Conservation (phyloP, 2,113 vertebrate genomes). For the Hydropotes inermis region DNA sequence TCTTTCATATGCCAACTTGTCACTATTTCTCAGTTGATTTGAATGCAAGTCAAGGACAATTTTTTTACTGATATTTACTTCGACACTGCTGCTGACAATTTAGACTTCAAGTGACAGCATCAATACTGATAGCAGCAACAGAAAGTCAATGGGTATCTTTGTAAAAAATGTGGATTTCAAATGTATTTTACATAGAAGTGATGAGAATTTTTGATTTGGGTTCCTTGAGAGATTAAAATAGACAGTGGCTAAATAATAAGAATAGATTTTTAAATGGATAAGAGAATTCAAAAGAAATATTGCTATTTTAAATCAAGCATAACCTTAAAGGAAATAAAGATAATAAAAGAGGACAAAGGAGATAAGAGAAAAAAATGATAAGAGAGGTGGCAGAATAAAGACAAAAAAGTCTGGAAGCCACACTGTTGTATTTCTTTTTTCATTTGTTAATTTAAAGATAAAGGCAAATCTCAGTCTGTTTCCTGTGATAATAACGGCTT, state of each 20-base stretch:
- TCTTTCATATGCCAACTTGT: background rate
- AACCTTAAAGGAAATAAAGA: background rate
- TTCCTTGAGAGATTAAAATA: constrained; percentile 28
- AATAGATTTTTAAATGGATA: background rate
- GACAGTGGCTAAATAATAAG: background rate
- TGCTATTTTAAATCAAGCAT: background rate
- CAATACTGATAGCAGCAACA: background rate
- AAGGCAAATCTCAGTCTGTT: background rate
- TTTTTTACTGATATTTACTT: constrained; percentile 30
- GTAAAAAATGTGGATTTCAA: background rate
- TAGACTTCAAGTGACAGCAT: background rate
- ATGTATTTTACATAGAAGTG: background rate
- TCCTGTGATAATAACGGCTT: background rate
- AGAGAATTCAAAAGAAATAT: background rate
- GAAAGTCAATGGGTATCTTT: background rate
- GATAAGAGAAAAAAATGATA: background rate
- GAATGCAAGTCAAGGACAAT: background rate
- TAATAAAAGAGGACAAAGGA: background rate
- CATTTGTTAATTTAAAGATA: background rate
- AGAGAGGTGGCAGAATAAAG: background rate
- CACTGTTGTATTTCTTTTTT: background rate
- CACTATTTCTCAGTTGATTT: background rate
- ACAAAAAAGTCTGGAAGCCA: background rate
- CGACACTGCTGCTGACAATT: background rate
- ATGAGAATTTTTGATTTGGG: background rate